Base-by-base conservation (phyloP, 2,888 invertebrate genomes). In the Cylloceria caligata region DNA sequence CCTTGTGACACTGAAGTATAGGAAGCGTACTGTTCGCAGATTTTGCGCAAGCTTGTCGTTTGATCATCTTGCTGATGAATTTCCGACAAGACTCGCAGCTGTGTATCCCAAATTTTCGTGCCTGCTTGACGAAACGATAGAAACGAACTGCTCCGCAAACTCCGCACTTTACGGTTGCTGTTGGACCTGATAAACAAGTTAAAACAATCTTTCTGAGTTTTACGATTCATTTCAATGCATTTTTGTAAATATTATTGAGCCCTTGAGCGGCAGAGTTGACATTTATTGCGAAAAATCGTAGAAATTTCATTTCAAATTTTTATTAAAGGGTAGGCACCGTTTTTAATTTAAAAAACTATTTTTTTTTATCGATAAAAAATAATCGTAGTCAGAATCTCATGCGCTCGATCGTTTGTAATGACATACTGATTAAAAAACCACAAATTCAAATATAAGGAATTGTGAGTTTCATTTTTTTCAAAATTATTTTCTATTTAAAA, bases 41-140 rank as follows among this genome's bases (percentile, higher is more conserved):
- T 88, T 94, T 94, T 42, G 94, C 94, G 88, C 94, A 93, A 84
- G 95, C 94, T 87, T 95, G 95, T 79, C 95, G 95, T 92, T 96
- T 96, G 83, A 96, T 94, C 94, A 96, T 96, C 91, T 97, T 96
- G 19, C 96, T 96, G 89, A 97, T 97, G 92, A 98, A 98, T 92
- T 97, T 97, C 67, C 97, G 94, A 92, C 98, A 98, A 7, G 96
- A 96, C 90, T 97, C 97, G 92, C 98, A 98, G 86, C 97, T 96
- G 89, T 96, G 95, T 82, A 97, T 96, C 36, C 97, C 97, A 91
- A 97, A 97, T 91, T 97, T 97, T 81, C 96, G 94, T 27, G 97
- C 96, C 93, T 97, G 96, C 88, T 96, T 95, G 9, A 96, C 95
- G 91, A 96, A 96, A 89, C 96, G 95, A 92, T 96, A 96, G 91